Evolutionary conservation across 1,140 invertebrate genomes (phyloP).

Genomic region (Hirudo medicinalis): DNA sequence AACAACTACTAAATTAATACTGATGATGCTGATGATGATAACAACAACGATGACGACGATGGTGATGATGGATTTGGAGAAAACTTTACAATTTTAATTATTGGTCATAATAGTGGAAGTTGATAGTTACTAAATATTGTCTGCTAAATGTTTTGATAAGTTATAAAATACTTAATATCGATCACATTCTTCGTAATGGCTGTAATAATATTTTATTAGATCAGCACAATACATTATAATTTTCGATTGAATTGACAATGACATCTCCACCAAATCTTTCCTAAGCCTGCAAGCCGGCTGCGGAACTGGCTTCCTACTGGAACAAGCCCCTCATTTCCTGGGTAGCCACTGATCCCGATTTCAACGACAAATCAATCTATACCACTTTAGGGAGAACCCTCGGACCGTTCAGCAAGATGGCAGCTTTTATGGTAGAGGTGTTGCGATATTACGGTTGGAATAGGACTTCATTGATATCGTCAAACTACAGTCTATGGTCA

Average conservation of each 20-base stretch:
- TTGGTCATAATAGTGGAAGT: background rate
- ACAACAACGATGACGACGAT: conserved; percentile 8
- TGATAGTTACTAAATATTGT: background rate
- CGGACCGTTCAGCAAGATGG: conserved; percentile 23
- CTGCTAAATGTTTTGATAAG: no score
- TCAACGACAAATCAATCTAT: conserved; percentile 18
- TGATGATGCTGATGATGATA: conserved; percentile 15
- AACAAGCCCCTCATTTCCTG: conserved; percentile 24
- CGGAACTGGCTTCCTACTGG: conserved; percentile 23
- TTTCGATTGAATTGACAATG: no score
- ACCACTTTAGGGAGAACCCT: conserved; percentile 19
- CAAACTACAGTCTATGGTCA: conserved; percentile 8
- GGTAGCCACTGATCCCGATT: conserved; percentile 22
- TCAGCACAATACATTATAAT: no score
- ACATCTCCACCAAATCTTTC: background rate
- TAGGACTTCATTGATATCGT: conserved; percentile 10
- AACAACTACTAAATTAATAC: background rate
- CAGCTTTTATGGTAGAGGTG: conserved; percentile 18
- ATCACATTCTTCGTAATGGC: background rate
- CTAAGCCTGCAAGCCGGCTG: conserved; percentile 20
- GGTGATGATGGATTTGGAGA: background rate
- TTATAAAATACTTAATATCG: no score
- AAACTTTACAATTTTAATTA: background rate
- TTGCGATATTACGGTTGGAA: conserved; percentile 18
- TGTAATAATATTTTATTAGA: no score